Conservation (phyloP, 2,113 vertebrate species). For the Carassius auratus region DNA sequence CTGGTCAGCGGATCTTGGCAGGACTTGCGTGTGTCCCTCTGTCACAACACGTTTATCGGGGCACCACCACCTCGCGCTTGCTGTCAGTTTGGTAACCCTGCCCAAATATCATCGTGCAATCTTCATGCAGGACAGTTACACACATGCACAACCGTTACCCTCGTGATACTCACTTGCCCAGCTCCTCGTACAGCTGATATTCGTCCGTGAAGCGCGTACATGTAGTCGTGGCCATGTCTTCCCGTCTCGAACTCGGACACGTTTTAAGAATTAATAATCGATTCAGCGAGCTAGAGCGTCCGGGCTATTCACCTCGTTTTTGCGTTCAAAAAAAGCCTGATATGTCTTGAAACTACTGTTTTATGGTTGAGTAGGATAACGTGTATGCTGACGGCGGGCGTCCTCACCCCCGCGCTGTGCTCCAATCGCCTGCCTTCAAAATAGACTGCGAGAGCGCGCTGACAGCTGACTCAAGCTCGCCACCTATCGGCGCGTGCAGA, state of each 20-base stretch:
- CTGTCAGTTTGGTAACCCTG: not conserved
- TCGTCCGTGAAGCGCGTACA: constrained; percentile 95
- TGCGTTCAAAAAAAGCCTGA: constrained; percentile 18
- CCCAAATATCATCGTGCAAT: not conserved
- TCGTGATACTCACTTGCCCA: constrained; percentile 87
- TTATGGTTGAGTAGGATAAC: constrained; percentile 15
- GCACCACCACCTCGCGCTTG: constrained; percentile 34
- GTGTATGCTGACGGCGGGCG: constrained; percentile 25
- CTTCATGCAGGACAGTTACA: not conserved
- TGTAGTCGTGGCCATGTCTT: constrained; percentile 91
- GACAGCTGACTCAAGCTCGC: constrained; percentile 22
- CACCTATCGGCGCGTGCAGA: constrained; percentile 48
- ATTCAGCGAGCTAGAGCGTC: constrained; percentile 1
- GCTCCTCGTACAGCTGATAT: constrained; percentile 94
- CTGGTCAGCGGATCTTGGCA: not conserved
- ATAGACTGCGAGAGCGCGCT: not conserved
- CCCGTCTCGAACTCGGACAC: constrained; percentile 44
- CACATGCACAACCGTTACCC: not conserved
- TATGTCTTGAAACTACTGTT: constrained; percentile 25
- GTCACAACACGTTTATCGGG: constrained; percentile 21
- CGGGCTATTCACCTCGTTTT: not conserved
- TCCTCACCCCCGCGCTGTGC: constrained; percentile 38
- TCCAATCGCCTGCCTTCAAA: constrained; percentile 40
- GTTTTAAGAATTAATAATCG: not conserved
- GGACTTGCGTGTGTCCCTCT: constrained; percentile 11